Evolutionary conservation across 2,113 vertebrate species (phyloP), one percentile per base, ranked within the genome.

Genomic region (Pholis gunnellus): DNA sequence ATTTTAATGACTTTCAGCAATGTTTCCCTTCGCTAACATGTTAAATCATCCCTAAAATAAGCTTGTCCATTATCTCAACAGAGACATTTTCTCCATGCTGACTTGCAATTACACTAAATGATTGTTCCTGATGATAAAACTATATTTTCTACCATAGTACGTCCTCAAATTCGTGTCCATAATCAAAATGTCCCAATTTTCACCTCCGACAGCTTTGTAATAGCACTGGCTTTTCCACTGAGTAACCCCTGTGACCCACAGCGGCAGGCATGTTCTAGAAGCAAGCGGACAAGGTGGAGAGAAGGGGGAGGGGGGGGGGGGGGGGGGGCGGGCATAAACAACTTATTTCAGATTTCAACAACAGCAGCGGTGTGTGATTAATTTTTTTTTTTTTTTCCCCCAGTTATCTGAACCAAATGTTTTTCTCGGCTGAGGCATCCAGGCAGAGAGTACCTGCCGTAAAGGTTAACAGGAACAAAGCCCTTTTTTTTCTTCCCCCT

Each of bases 381-480:
- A 72, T 86, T 89, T 83, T 88, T 83, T 75, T 67, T 48, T 9
- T 89, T 81, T 72, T 52, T 36, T 5, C 22, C 13, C 79, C 65
- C 77, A 81, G 83, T 93, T 94, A 92, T 93, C 83, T 82, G 80
- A 91, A 91, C 69, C 79, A 89, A 93, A 88, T 89, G 91, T 92
- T 92, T 91, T 88, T 75, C 87, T 86, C 69, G 40, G 72, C 79
- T 31, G 77, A 88, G 74, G 82, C 79, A 89, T 81, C 67, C 83
- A 87, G 89, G 83, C 90, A 89, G 91, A 87, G 90, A 91, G 86
- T 82, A 82, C 71, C 79, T 81, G 82, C 68, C 48, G 83, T 84
- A 86, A 93, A 94, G 92, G 90, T 93, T 93, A 93, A 93, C 77
- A 83, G 76, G 79, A 86, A 91, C 72, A 90, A 88, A 84, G 76